Evolutionary conservation across 2,888 invertebrate species (phyloP).

Genomic region (Cephus rjabovi): DNA sequence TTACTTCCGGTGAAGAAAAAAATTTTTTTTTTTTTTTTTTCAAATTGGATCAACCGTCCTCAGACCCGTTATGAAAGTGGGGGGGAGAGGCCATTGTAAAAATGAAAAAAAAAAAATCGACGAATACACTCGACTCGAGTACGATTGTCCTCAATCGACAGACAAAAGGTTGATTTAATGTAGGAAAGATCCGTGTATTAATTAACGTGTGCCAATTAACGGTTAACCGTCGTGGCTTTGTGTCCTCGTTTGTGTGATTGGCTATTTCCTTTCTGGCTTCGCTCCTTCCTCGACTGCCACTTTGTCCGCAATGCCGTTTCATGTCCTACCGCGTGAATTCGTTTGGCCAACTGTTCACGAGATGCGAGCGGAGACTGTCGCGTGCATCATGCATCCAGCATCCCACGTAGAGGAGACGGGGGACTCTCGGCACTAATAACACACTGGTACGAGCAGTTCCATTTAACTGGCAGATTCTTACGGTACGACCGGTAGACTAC

Average conservation of each 20-base stretch:
- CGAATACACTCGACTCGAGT: neutral
- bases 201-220: slow-evolving; percentile 50
- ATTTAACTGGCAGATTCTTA: neutral
- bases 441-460: neutral
- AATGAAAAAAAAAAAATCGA: neutral
- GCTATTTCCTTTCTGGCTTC: slow-evolving; percentile 42
- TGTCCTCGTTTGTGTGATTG: slow-evolving; percentile 46
- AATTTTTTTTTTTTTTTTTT: neutral
- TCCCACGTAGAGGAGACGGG: neutral
- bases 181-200: slow-evolving; percentile 42
- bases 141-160: slow-evolving; percentile 29
- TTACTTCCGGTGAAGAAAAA: neutral
- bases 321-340: no score
- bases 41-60: no score
- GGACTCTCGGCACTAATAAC: neutral
- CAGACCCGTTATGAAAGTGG: neutral
- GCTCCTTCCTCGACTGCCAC: slow-evolving; percentile 7
- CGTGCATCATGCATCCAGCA: neutral
- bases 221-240: slow-evolving; percentile 38
- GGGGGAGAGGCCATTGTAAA: neutral
- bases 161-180: slow-evolving; percentile 28
- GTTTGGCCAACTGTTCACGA: no score
- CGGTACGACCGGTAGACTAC: neutral
- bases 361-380: no score
- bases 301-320: no score